Evolutionary conservation across 2,113 vertebrate genomes (phyloP), one percentile per base, ranked within the genome.

Genomic region (Xenopus borealis): DNA sequence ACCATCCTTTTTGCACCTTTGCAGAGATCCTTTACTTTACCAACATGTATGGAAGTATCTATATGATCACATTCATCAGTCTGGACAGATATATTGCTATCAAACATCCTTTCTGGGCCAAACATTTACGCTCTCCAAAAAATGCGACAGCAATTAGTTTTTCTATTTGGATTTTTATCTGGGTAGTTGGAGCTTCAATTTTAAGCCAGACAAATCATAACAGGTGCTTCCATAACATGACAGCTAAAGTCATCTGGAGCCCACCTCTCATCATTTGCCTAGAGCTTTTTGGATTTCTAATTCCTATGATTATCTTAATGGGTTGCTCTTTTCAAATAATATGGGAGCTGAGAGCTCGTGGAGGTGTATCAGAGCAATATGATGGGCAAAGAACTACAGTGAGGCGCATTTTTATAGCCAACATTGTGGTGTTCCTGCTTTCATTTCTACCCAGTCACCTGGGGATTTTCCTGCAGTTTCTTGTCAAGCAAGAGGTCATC

Each of bases 381-480:
- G 12, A 75, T 10, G 23, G 11, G 33, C 69, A 74, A 46, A 44
- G 74, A 75, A 83, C 83, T 0, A 78, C 88, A 72, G 90, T 89
- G 13, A 79, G 94, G 78, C 83, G 87, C 81, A 92, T 94, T 12
- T 92, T 97, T 12, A 83, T 87, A 20, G 91, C 89, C 81, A 94
- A 89, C 69, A 81, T 98, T 0, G 79, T 86, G 0, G 90, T 95
- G 58, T 98, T 98, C 40, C 80, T 98, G 79, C 57, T 92, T 66
- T 96, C 95, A 12, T 97, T 98, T 78, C 92, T 92, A 0, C 95
- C 95, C 0, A 82, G 91, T n/a, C 95, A 98, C 82, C 30, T 96
- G 1, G 91, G 78, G 0, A 93, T 97, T 74, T 85, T 89, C 44
- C 84, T 98, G 57, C 95, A 98, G 85, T 97, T 91, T 82, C 87